Conservation (phyloP, 2,888 invertebrate genomes). For the Nomada goodeniana region DNA sequence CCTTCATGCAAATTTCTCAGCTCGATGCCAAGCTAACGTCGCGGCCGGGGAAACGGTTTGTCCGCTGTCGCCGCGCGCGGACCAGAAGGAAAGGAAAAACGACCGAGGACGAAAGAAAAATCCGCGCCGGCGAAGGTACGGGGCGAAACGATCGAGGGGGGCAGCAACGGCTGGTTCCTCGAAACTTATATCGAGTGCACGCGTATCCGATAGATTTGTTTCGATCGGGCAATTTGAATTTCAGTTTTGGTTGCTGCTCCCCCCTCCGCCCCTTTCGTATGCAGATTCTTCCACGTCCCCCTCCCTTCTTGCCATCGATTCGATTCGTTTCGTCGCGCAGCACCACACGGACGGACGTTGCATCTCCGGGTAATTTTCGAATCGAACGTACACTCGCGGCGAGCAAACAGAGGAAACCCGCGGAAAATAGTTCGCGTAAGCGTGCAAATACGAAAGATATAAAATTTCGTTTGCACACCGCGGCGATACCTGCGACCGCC, state of each 20-base stretch:
- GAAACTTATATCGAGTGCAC: conserved; percentile 31
- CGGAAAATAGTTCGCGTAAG: background rate
- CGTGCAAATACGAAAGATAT: conserved; percentile 39
- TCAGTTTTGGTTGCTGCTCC: conserved; percentile 15
- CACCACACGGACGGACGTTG: background rate
- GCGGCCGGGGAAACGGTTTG: conserved; percentile 38
- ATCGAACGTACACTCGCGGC: background rate
- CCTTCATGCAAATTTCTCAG: conserved; percentile 57
- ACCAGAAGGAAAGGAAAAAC: background rate
- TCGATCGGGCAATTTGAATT: conserved; percentile 37
- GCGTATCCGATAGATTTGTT: conserved; percentile 22
- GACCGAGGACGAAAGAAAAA: background rate
- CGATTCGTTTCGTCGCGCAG: background rate
- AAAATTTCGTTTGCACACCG: conserved; percentile 33
- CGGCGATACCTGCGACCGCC: conserved; percentile 15
- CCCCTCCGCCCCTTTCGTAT: background rate
- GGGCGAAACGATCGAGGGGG: background rate
- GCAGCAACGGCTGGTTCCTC: background rate
- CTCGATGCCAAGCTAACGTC: conserved; percentile 31
- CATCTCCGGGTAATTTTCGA: conserved; percentile 13
- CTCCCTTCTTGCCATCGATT: background rate
- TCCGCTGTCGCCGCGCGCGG: background rate
- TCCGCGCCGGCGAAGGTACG: background rate
- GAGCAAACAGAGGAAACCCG: conserved; percentile 22
- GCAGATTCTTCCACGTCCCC: too few species aligned